phyloP scores from a whole-genome alignment of 2,888 invertebrate genomes.

The Chaetogeoica ovagalla region DNA sequence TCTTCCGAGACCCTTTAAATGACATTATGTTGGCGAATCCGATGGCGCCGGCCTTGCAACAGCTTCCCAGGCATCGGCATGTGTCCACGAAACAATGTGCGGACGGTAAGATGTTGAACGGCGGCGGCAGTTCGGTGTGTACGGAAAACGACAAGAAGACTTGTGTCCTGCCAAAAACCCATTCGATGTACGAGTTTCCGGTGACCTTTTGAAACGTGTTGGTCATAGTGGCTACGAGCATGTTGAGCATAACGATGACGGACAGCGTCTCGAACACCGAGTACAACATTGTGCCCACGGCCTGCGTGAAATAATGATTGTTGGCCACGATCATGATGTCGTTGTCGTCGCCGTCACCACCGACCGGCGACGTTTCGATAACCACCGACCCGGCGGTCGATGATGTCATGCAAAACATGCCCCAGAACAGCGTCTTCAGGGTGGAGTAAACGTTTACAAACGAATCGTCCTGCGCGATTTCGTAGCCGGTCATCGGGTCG shows the following conservation, averaged over 20 bases:
- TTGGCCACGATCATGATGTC: conserved; percentile 62
- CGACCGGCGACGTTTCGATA: conserved; percentile 62
- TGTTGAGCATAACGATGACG: conserved; percentile 74
- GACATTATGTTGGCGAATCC: conserved; percentile 1
- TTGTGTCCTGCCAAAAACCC: too few species aligned
- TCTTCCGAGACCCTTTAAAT: not conserved
- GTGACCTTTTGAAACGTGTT: conserved; percentile 62
- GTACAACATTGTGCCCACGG: conserved; percentile 70
- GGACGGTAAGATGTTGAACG: too few species aligned
- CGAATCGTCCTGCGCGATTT: conserved; percentile 63
- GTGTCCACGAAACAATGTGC: too few species aligned
- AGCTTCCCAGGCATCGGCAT: not conserved
- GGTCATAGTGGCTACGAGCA: conserved; percentile 77
- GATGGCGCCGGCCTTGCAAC: not conserved
- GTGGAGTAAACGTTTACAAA: conserved; percentile 55
- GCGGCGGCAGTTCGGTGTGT: too few species aligned
- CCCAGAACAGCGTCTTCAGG: conserved; percentile 72
- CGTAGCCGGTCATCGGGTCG: conserved; percentile 63
- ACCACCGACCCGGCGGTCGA: conserved; percentile 69
- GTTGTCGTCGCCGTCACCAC: too few species aligned
- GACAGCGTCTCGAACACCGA: conserved; percentile 72
- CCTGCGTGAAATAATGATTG: conserved; percentile 67
- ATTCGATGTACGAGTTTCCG: conserved; percentile 67
- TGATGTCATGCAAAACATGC: too few species aligned
- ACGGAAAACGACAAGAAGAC: too few species aligned